phyloP scores from a whole-genome alignment of 2,888 invertebrate genomes.

The Rotaria magnacalcarata region DNA sequence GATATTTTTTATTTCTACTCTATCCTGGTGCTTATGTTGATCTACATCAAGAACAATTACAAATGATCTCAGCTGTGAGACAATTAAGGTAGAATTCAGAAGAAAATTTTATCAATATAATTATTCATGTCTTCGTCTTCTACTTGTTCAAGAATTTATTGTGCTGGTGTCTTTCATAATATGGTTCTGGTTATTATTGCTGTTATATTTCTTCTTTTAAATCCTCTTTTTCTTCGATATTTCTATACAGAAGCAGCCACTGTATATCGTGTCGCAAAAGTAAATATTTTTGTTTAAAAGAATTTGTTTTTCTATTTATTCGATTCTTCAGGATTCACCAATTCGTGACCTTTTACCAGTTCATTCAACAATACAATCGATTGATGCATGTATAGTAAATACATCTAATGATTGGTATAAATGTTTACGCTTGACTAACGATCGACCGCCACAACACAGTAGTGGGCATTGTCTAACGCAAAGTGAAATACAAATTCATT shows the following conservation, averaged over 20 bases:
- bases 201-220: slow-evolving; percentile 67
- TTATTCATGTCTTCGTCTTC: slow-evolving; percentile 63
- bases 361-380: slow-evolving; percentile 32
- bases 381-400: slow-evolving; percentile 29
- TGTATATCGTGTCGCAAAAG: slow-evolving; percentile 15
- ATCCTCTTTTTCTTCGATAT: slow-evolving; percentile 66
- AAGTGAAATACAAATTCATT: slow-evolving; percentile 51
- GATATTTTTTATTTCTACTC: slow-evolving; percentile 75
- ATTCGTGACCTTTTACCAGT: slow-evolving; percentile 29
- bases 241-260: slow-evolving; percentile 37
- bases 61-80: slow-evolving; percentile 63
- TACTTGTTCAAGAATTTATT: slow-evolving; percentile 53
- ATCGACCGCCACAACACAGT: slow-evolving; percentile 68
- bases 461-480: slow-evolving; percentile 60
- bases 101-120: slow-evolving; percentile 62
- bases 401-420: slow-evolving; percentile 38
- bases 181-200: slow-evolving; percentile 72
- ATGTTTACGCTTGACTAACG: slow-evolving; percentile 46
- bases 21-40: slow-evolving; percentile 78
- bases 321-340: slow-evolving; percentile 11
- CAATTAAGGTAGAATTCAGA: slow-evolving; percentile 62
- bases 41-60: slow-evolving; percentile 73
- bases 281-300: neutral
- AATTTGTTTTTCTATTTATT: no score
- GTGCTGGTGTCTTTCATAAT: slow-evolving; percentile 80